Percentiles rank a stretch among this genome's conserved stretches.
Conservation (phyloP, 2,888 invertebrate genomes). For the Platypus cylindrus region DNA sequence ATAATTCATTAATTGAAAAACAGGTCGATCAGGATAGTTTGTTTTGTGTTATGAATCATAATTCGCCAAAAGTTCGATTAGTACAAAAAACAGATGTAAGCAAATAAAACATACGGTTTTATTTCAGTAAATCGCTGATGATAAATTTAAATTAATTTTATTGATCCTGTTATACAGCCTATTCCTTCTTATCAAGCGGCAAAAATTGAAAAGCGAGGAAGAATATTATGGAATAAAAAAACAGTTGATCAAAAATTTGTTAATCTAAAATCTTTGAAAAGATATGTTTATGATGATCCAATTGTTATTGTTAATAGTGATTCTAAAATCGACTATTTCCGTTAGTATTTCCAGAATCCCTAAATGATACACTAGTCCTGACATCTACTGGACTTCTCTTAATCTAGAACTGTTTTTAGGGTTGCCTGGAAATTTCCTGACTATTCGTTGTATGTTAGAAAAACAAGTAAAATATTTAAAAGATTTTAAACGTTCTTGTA, state of each 20-base stretch:
- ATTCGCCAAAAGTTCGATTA: slow-evolving; percentile 37
- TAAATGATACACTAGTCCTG: too few species aligned
- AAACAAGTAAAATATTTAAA: slow-evolving; percentile 36
- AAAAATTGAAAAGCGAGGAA: slow-evolving; percentile 15
- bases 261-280: background rate
- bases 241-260: background rate
- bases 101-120: background rate
- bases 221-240: slow-evolving; percentile 12
- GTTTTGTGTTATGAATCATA: slow-evolving; percentile 47
- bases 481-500: slow-evolving; percentile 32
- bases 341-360: too few species aligned
- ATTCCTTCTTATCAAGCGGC: slow-evolving; percentile 19
- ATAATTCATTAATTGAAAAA: slow-evolving; percentile 38
- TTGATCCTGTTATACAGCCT: slow-evolving; percentile 15
- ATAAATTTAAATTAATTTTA: background rate
- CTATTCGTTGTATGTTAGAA: slow-evolving; percentile 27
- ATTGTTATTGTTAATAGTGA: slow-evolving; percentile 6
- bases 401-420: slow-evolving; percentile 23
- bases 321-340: slow-evolving; percentile 6
- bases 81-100: slow-evolving; percentile 26
- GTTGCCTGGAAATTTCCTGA: slow-evolving; percentile 28
- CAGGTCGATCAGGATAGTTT: slow-evolving; percentile 36
- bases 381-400: too few species aligned
- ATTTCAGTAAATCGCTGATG: background rate
- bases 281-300: slow-evolving; percentile 9